Conservation (phyloP, 92 coral and sea anemone genomes). For the Epizoanthus scotinus region DNA sequence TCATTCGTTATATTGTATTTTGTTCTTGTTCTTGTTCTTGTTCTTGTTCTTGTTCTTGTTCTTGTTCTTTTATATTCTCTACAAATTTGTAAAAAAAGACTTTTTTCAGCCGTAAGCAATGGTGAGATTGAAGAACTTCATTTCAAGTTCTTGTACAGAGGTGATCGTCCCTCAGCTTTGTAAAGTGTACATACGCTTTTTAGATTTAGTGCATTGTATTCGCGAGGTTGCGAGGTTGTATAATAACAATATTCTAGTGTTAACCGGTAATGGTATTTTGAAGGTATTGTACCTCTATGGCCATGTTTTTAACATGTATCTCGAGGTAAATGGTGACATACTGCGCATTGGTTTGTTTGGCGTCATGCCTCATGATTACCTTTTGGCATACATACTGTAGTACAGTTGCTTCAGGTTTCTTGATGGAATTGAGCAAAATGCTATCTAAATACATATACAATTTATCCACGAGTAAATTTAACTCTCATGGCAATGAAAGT, state of each 20-base stretch:
- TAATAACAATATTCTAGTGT: not conserved
- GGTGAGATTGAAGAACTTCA: not conserved
- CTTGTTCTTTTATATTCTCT: not conserved
- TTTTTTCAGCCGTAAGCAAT: not conserved
- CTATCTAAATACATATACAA: no score
- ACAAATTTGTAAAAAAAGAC: not conserved
- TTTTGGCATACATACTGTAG: no score
- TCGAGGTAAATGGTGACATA: no score
- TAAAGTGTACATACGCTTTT: not conserved
- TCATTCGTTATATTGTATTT: not conserved
- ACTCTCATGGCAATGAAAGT: no score
- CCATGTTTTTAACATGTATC: no score
- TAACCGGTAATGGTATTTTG: no score
- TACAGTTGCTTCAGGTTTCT: no score
- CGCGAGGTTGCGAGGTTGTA: not conserved
- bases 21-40: not conserved
- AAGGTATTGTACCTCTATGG: no score
- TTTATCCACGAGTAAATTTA: no score
- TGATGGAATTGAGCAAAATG: no score
- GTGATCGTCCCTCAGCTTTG: not conserved
- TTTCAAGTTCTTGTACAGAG: constrained; percentile 8
- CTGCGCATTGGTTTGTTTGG: no score
- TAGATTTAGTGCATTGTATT: not conserved
- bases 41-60: not conserved
- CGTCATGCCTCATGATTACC: no score